Conservation (phyloP, 2,888 invertebrate genomes). For the Protophormia terraenovae region DNA sequence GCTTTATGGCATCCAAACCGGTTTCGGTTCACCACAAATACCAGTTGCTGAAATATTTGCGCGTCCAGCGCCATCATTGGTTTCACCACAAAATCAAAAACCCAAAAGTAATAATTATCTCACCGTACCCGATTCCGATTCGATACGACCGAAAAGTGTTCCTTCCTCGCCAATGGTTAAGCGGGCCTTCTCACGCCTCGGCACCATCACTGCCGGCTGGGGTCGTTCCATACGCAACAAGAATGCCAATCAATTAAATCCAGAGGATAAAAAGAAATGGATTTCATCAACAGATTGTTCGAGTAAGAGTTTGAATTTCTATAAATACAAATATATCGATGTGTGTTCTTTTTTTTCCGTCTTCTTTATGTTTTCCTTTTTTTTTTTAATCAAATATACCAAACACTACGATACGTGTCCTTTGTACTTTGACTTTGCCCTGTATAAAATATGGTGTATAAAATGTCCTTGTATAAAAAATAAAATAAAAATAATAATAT, state of each 20-base stretch:
- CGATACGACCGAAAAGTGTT: conserved; percentile 93
- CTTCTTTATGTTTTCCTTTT: conserved; percentile 66
- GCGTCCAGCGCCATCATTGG: conserved; percentile 91
- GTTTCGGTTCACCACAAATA: conserved; percentile 95
- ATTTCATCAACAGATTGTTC: conserved; percentile 96
- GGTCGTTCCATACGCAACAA: conserved; percentile 93
- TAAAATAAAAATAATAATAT: neutral
- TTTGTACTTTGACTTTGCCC: conserved; percentile 67
- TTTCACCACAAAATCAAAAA: conserved; percentile 92
- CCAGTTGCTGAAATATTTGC: conserved; percentile 94
- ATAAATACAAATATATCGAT: conserved; percentile 79
- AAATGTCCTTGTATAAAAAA: conserved; percentile 54
- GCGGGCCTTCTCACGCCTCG: conserved; percentile 93
- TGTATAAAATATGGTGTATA: conserved; percentile 64
- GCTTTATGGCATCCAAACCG: conserved; percentile 96
- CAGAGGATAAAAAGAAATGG: conserved; percentile 95
- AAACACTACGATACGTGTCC: conserved; percentile 60
- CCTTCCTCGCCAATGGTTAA: conserved; percentile 97
- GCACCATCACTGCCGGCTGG: conserved; percentile 95
- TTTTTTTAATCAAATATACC: conserved; percentile 39
- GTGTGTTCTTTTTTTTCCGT: conserved; percentile 72
- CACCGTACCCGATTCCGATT: conserved; percentile 94
- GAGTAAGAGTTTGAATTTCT: conserved; percentile 84
- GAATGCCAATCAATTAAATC: conserved; percentile 90
- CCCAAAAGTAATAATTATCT: conserved; percentile 96